Evolutionary conservation across 2,888 invertebrate genomes (phyloP).

Genomic region (Teleogryllus oceanicus): DNA sequence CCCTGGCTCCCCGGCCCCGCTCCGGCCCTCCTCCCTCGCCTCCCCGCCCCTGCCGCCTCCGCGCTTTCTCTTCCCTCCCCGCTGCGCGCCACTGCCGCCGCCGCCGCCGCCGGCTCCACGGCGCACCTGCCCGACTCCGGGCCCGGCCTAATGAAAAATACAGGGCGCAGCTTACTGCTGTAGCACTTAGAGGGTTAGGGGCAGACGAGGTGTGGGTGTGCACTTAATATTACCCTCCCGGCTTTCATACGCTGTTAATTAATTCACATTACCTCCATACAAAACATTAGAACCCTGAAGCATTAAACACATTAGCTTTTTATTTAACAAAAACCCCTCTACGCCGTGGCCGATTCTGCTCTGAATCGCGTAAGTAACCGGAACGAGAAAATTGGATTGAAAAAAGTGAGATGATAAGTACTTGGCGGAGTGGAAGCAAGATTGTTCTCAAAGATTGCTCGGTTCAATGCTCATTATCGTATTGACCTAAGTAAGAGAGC

Average conservation of each 20-base stretch:
- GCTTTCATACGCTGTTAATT: constrained; percentile 31
- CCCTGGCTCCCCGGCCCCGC: background rate
- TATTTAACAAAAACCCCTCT: constrained; percentile 24
- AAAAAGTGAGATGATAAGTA: background rate
- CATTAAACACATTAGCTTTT: constrained; percentile 36
- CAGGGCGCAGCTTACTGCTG: constrained; percentile 25
- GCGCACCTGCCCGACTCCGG: constrained; percentile 12
- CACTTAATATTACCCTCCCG: constrained; percentile 27
- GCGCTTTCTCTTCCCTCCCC: background rate
- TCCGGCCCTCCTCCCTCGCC: background rate
- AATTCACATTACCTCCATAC: constrained; percentile 32
- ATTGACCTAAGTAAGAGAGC: too few relatives aligned
- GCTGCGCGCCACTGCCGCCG: background rate
- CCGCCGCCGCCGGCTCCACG: background rate
- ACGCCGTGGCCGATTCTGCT: background rate
- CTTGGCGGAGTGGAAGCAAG: background rate
- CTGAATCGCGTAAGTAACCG: constrained; percentile 23
- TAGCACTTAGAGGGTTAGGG: constrained; percentile 26
- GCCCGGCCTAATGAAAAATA: constrained; percentile 34
- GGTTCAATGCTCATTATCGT: too few relatives aligned
- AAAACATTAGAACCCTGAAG: constrained; percentile 29
- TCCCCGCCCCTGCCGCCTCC: background rate
- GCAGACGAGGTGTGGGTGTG: background rate
- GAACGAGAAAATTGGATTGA: constrained; percentile 9
- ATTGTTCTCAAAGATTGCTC: background rate